Evolutionary conservation across 2,888 invertebrate species (phyloP), one percentile per base, ranked within the genome.

Genomic region (Hyppa rectilinea): DNA sequence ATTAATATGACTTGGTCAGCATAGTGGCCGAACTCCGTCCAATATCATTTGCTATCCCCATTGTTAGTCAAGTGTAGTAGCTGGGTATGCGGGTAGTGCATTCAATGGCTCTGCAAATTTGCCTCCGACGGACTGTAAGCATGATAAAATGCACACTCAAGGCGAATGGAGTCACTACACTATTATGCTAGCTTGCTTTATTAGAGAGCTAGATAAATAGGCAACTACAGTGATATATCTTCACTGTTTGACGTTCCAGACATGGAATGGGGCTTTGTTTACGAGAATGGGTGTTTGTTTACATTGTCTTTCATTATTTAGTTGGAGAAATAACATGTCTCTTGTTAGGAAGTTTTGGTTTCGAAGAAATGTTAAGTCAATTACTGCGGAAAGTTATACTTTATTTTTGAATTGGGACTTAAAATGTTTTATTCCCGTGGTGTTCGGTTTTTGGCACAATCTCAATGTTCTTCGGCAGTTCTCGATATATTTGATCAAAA

Each of bases 71-170:
- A 83, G 85, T 73, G 67, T 79, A 75, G 79, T 85, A 75, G 80
- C 83, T 80, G 80, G 78, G 80, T 75, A 77, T 69, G 77, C 47
- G 79, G 73, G 79, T 65, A 83, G 84, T 82, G 87, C 87, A 87
- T 85, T 90, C 84, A 89, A 90, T 88, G 76, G 88, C 85, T 90
- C 82, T 82, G 88, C 85, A 90, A 91, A 91, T 89, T 91, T 90
- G 86, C 87, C 80, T 80, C 71, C 62, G 71, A 53, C 75, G 59
- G 81, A 72, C 85, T 85, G 76, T 83, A 78, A 80, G 81, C 83
- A 83, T 86, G 85, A 87, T 84, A 85, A 86, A 89, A 88, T 87
- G 84, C 84, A 83, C 80, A 84, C 83, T 84, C 66, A 76, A 82
- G 78, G 71, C 65, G 63, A 84, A 80, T 79, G 66, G 74, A 78